phyloP scores from a whole-genome alignment of 2,888 invertebrate species.

The Onthophagus sagittarius region DNA sequence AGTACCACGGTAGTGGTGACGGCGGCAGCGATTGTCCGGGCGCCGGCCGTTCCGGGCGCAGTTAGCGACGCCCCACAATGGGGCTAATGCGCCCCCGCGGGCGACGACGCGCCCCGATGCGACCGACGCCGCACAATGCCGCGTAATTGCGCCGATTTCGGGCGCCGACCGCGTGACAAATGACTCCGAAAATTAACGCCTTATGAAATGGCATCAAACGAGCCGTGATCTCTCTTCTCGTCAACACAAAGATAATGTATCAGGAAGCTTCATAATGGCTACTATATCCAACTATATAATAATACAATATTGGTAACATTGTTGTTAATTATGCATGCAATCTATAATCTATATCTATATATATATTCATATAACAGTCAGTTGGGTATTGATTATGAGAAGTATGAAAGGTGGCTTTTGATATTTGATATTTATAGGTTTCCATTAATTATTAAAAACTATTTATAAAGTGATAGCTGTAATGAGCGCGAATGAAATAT shows the following conservation, averaged over 20 bases:
- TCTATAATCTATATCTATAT: too few relatives aligned
- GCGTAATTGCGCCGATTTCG: slow-evolving; percentile 41
- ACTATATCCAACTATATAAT: background rate
- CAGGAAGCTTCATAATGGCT: background rate
- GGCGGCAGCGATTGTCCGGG: slow-evolving; percentile 1
- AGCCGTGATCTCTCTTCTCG: slow-evolving; percentile 16
- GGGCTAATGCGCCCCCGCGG: slow-evolving; percentile 37
- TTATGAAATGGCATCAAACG: slow-evolving; percentile 34
- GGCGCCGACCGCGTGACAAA: slow-evolving; percentile 35
- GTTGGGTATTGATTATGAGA: background rate
- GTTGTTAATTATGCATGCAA: too few relatives aligned
- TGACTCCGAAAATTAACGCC: slow-evolving; percentile 37
- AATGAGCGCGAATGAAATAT: too few relatives aligned
- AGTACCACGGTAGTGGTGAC: background rate
- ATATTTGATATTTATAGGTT: background rate
- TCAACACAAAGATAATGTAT: background rate
- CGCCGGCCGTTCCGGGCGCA: slow-evolving; percentile 7
- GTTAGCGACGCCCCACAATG: slow-evolving; percentile 32
- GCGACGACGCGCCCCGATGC: slow-evolving; percentile 35
- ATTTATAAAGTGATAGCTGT: background rate
- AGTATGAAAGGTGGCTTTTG: background rate
- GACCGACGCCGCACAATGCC: slow-evolving; percentile 37
- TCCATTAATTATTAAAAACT: background rate
- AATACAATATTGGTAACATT: too few relatives aligned
- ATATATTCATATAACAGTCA: too few relatives aligned